These are phyloP conservation scores for Entomobrya proxima DNA, from an alignment of 2,888 invertebrate species.

Conservation along the genomic window DNA sequence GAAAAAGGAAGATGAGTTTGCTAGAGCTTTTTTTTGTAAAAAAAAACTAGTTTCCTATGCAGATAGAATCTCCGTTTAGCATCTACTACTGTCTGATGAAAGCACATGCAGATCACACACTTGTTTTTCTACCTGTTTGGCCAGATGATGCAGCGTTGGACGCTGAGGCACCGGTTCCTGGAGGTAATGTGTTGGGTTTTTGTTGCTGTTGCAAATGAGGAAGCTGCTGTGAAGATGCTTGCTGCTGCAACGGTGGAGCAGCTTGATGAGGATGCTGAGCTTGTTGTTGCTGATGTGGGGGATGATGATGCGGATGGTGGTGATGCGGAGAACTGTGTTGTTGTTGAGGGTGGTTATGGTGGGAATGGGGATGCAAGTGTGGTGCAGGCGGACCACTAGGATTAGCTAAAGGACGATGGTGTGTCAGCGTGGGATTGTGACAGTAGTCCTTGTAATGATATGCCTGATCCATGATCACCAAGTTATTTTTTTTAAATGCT, in stretches of 20 bases:
- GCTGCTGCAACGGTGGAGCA: constrained; percentile 10
- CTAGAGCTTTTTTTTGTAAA: background rate
- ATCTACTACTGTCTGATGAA: background rate
- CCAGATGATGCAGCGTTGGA: constrained; percentile 25
- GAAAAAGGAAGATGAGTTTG: constrained; percentile 3
- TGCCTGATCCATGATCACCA: constrained; percentile 71
- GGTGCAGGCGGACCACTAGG: constrained; percentile 50
- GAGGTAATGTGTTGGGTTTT: constrained; percentile 44
- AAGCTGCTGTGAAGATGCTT: constrained; percentile 20
- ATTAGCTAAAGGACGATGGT: constrained; percentile 64
- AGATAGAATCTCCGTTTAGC: background rate
- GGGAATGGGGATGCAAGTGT: constrained; percentile 56
- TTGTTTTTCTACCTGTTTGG: constrained; percentile 57
- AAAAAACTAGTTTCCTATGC: background rate
- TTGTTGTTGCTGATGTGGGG: constrained; percentile 32
- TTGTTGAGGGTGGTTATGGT: constrained; percentile 44
- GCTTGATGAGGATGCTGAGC: constrained; percentile 22
- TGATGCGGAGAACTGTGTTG: constrained; percentile 26
- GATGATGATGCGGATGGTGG: constrained; percentile 48
- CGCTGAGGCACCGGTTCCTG: constrained; percentile 48
- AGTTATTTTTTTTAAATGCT: constrained; percentile 15
- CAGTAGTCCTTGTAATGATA: constrained; percentile 74
- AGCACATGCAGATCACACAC: background rate
- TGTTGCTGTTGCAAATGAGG: constrained; percentile 34
- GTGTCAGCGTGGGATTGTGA: constrained; percentile 68